Evolutionary conservation across 2,888 invertebrate species (phyloP).

Genomic region (Poecilus cupreus): DNA sequence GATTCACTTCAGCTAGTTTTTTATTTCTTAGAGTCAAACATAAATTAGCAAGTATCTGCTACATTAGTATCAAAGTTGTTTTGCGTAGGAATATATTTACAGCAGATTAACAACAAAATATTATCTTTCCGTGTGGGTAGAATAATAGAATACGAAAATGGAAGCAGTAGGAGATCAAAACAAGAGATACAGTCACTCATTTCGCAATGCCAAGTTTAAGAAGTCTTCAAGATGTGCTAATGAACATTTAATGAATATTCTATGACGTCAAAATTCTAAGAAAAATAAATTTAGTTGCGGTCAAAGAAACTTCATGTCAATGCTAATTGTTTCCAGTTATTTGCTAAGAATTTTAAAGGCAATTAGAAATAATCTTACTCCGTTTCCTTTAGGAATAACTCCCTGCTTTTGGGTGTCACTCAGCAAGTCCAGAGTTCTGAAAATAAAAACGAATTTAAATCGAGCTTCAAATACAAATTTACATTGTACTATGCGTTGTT

Average conservation of each 20-base stretch:
- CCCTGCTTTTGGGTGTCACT: slow-evolving; percentile 72
- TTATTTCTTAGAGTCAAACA: too few species aligned
- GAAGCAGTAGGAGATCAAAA: background rate
- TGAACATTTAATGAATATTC: slow-evolving; percentile 16
- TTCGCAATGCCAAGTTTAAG: slow-evolving; percentile 14
- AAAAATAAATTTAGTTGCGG: background rate
- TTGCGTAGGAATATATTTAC: too few species aligned
- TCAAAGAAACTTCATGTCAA: background rate
- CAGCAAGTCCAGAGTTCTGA: slow-evolving; percentile 75
- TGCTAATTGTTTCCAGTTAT: slow-evolving; percentile 2
- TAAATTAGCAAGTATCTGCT: too few species aligned
- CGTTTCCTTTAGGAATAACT: slow-evolving; percentile 75
- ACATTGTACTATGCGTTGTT: background rate
- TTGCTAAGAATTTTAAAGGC: background rate
- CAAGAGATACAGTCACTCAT: slow-evolving; percentile 9
- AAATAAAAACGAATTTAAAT: slow-evolving; percentile 10
- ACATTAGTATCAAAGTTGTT: too few species aligned
- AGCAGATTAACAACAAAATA: too few species aligned
- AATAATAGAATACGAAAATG: background rate
- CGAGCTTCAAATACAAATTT: background rate
- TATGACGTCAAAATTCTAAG: background rate
- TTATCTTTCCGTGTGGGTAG: background rate
- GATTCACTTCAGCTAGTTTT: too few species aligned
- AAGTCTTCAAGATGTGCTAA: slow-evolving; percentile 4
- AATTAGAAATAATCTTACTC: slow-evolving; percentile 72